phyloP scores from a whole-genome alignment of 2,797 vertebrate species.

The Enteromius anoplus region DNA sequence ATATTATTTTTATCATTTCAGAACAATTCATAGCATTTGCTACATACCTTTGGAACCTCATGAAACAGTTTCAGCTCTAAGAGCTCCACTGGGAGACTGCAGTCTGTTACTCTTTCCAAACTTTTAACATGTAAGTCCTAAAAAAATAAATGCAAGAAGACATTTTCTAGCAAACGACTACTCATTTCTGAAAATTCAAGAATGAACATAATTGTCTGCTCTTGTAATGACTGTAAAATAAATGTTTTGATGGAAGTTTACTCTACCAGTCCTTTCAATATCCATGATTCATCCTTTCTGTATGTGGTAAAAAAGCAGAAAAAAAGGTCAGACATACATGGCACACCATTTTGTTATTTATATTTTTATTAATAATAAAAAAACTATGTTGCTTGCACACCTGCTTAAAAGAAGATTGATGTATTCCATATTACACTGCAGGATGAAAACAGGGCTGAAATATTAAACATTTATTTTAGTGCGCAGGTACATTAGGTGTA shows the following conservation, averaged over 20 bases:
- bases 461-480: constrained; percentile 15
- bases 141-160: not conserved
- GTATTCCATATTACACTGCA: constrained; percentile 89
- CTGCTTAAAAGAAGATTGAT: constrained; percentile 84
- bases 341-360: not conserved
- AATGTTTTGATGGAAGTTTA: not conserved
- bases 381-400: constrained; percentile 70
- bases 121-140: constrained; percentile 82
- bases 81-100: constrained; percentile 80
- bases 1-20: not conserved
- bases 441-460: constrained; percentile 88
- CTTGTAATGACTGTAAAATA: not conserved
- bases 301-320: constrained; percentile 43
- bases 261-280: constrained; percentile 93
- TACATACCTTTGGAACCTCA: constrained; percentile 82
- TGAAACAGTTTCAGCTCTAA: constrained; percentile 85
- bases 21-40: not conserved
- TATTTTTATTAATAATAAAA: not conserved
- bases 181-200: not conserved
- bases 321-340: not conserved
- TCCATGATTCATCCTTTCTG: constrained; percentile 90
- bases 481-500: not conserved
- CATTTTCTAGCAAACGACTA: not conserved
- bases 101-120: constrained; percentile 82
- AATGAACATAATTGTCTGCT: not conserved